phyloP scores from a whole-genome alignment of 2,888 invertebrate genomes.

The Hemaris fuciformis region DNA sequence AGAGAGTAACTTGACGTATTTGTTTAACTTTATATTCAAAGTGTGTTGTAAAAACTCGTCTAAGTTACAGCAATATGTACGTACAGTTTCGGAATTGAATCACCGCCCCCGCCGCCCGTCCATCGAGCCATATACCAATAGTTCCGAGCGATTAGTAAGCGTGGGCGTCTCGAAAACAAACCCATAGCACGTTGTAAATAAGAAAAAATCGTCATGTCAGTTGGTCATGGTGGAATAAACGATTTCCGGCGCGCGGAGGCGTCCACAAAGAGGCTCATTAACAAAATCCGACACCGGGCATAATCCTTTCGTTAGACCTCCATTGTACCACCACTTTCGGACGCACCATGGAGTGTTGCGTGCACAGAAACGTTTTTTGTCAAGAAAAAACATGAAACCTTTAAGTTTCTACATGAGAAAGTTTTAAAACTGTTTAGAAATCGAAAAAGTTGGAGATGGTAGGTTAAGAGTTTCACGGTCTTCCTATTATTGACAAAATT shows the following conservation, averaged over 20 bases:
- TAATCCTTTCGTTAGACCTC: slow-evolving; percentile 78
- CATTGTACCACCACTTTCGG: slow-evolving; percentile 47
- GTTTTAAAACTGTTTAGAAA: background rate
- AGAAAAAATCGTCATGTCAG: slow-evolving; percentile 59
- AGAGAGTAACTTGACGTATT: background rate
- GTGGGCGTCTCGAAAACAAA: slow-evolving; percentile 55
- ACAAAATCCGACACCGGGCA: slow-evolving; percentile 66
- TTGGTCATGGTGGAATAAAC: slow-evolving; percentile 71
- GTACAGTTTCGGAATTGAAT: background rate
- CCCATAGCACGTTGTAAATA: slow-evolving; percentile 45
- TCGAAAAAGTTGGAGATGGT: background rate
- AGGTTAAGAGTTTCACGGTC: background rate
- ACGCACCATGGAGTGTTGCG: background rate
- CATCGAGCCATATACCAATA: background rate
- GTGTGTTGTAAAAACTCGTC: background rate
- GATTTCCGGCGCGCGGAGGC: slow-evolving; percentile 65
- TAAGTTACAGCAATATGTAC: background rate
- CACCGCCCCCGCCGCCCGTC: background rate
- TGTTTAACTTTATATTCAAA: background rate
- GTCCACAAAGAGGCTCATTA: slow-evolving; percentile 72
- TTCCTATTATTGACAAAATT: background rate
- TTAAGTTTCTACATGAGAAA: background rate
- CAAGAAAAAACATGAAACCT: background rate
- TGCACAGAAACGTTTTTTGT: background rate
- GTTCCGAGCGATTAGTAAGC: slow-evolving; percentile 19